phyloP scores from a whole-genome alignment of 2,888 invertebrate species.

The Thalpophila matura region DNA sequence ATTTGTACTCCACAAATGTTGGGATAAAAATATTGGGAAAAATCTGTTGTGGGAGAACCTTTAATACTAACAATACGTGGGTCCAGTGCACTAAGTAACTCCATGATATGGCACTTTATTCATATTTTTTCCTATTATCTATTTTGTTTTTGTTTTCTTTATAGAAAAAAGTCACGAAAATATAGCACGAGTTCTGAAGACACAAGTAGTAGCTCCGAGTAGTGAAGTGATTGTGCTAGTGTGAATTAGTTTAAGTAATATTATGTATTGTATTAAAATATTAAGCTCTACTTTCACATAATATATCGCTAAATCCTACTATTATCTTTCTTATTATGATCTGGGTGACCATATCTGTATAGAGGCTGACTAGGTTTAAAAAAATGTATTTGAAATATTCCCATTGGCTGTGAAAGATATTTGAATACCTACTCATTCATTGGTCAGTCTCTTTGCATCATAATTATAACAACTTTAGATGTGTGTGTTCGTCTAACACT shows the following conservation, averaged over 20 bases:
- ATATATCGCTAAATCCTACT: conserved; percentile 64
- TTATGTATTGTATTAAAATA: conserved; percentile 72
- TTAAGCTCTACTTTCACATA: conserved; percentile 66
- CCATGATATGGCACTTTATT: conserved; percentile 69
- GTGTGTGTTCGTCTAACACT: conserved; percentile 67
- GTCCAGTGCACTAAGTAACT: conserved; percentile 32
- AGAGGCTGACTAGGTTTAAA: conserved; percentile 55
- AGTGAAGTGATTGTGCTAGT: conserved; percentile 81
- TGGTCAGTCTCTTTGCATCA: conserved; percentile 48
- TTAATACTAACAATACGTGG: conserved; percentile 23
- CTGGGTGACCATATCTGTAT: conserved; percentile 45
- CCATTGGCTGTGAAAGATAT: conserved; percentile 60
- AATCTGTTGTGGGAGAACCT: background rate
- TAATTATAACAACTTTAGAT: conserved; percentile 52
- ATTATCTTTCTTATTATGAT: conserved; percentile 55
- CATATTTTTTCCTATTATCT: conserved; percentile 69
- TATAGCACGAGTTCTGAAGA: conserved; percentile 88
- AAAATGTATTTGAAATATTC: conserved; percentile 32
- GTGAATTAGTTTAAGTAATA: conserved; percentile 75
- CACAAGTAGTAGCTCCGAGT: conserved; percentile 87
- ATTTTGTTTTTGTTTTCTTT: conserved; percentile 82
- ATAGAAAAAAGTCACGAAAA: conserved; percentile 90
- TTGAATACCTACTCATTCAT: conserved; percentile 44
- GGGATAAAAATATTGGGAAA: background rate
- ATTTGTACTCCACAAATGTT: too few species aligned